These are phyloP conservation scores for Hippoglossus stenolepis DNA, from an alignment of 2,113 vertebrate species.

Conservation along the genomic window DNA sequence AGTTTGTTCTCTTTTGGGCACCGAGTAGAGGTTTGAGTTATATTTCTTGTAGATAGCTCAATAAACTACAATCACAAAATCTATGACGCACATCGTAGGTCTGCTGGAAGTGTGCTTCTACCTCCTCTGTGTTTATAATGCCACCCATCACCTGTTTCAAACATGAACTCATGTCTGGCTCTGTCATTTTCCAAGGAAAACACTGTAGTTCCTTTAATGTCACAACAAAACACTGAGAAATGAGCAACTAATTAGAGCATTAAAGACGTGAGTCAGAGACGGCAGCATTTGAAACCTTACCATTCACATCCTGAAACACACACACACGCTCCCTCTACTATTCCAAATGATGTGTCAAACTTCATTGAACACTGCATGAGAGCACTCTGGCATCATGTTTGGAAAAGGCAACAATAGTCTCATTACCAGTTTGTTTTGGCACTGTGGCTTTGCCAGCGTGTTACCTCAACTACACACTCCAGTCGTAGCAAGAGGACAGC, in stretches of 20 bases:
- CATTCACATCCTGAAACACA: slow-evolving; percentile 13
- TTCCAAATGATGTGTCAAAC: slow-evolving; percentile 54
- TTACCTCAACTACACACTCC: slow-evolving; percentile 12
- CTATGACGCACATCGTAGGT: no score
- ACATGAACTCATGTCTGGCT: slow-evolving; percentile 68
- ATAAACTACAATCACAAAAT: no score
- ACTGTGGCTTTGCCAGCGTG: background rate
- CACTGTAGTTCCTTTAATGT: slow-evolving; percentile 28
- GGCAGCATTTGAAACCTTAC: background rate
- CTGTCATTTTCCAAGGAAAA: slow-evolving; percentile 33
- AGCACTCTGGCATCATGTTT: slow-evolving; percentile 49
- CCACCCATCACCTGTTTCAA: slow-evolving; percentile 46
- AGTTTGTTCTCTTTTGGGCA: no score
- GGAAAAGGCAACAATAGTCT: slow-evolving; percentile 58
- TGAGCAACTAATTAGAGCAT: slow-evolving; percentile 40
- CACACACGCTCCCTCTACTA: slow-evolving; percentile 23
- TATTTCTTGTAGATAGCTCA: no score
- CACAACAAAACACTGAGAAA: slow-evolving; percentile 42
- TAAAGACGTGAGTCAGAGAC: slow-evolving; percentile 51
- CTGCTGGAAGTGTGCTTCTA: slow-evolving; percentile 10
- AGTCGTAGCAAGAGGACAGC: slow-evolving; percentile 25
- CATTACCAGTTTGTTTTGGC: slow-evolving; percentile 53
- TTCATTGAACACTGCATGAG: slow-evolving; percentile 34
- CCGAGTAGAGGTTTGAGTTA: no score
- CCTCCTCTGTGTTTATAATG: slow-evolving; percentile 31